Evolutionary conservation across 2,113 vertebrate genomes (phyloP).

Genomic region (Gymnobelideus leadbeateri): DNA sequence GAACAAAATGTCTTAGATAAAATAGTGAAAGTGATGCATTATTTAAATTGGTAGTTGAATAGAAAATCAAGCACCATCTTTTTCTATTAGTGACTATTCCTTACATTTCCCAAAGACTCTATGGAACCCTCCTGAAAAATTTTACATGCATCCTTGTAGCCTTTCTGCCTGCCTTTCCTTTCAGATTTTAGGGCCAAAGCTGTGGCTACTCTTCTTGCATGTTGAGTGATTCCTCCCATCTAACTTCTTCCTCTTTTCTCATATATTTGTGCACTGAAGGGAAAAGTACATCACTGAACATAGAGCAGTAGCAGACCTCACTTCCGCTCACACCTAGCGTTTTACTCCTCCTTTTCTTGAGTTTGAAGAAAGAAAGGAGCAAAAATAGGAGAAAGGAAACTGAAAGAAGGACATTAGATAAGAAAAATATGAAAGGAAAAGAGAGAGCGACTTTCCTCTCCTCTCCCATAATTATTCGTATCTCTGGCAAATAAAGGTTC

Average conservation of each 20-base stretch:
- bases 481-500: neutral
- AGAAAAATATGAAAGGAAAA: neutral
- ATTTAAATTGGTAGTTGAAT: neutral
- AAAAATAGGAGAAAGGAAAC: neutral
- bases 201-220: neutral
- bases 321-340: neutral
- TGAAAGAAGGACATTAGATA: neutral
- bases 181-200: neutral
- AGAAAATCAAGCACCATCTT: neutral
- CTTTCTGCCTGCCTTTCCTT: neutral
- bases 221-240: neutral
- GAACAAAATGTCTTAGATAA: neutral
- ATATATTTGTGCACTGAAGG: neutral
- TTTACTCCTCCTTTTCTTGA: neutral
- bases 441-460: neutral
- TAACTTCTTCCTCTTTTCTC: rapidly evolving
- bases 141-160: rapidly evolving
- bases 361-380: neutral
- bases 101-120: neutral
- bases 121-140: neutral
- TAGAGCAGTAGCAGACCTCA: neutral
- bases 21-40: neutral
- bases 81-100: neutral
- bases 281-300: neutral
- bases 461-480: neutral